A percentile compares a stretch with the other conserved stretches of the same genome.
These are phyloP conservation scores for Jaculus jaculus DNA, from an alignment of 2,113 vertebrate species.

Conservation along the genomic window DNA sequence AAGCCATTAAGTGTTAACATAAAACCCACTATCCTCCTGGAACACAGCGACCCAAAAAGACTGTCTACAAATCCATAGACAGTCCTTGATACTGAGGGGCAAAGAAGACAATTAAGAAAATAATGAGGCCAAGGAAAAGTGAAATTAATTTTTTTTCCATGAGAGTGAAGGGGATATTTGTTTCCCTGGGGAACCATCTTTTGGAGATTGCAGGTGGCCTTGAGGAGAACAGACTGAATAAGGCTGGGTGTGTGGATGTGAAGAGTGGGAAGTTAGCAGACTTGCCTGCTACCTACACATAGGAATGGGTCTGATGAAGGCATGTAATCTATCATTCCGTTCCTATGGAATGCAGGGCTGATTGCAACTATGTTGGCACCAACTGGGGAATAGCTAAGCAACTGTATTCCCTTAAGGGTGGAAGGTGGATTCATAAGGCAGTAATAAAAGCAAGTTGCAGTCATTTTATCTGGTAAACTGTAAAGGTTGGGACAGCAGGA, in stretches of 20 bases:
- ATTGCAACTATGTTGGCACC: not conserved
- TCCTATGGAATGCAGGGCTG: slow-evolving; percentile 41
- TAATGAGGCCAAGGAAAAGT: slow-evolving; percentile 62
- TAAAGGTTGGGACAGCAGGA: slow-evolving; percentile 58
- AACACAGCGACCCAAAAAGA: slow-evolving; percentile 66
- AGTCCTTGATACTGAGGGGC: slow-evolving; percentile 68
- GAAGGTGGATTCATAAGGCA: slow-evolving; percentile 51
- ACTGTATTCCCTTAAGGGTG: not conserved
- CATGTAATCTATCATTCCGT: slow-evolving; percentile 67
- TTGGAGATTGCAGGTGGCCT: slow-evolving; percentile 45
- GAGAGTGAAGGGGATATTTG: slow-evolving; percentile 32
- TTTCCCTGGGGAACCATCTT: slow-evolving; percentile 50
- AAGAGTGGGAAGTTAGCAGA: slow-evolving; percentile 42
- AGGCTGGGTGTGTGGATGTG: slow-evolving; percentile 45
- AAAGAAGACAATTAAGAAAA: slow-evolving; percentile 73
- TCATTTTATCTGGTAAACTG: slow-evolving; percentile 50
- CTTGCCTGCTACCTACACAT: not conserved
- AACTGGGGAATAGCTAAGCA: slow-evolving; percentile 39
- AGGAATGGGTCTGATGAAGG: not conserved
- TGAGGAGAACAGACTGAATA: slow-evolving; percentile 34
- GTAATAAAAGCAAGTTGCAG: slow-evolving; percentile 60
- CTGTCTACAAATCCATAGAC: slow-evolving; percentile 67
- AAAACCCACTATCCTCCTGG: not conserved
- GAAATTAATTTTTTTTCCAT: slow-evolving; percentile 67
- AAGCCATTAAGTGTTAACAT: not conserved